Base-by-base conservation (phyloP, 2,797 vertebrate genomes). In the Euthynnus affinis region DNA sequence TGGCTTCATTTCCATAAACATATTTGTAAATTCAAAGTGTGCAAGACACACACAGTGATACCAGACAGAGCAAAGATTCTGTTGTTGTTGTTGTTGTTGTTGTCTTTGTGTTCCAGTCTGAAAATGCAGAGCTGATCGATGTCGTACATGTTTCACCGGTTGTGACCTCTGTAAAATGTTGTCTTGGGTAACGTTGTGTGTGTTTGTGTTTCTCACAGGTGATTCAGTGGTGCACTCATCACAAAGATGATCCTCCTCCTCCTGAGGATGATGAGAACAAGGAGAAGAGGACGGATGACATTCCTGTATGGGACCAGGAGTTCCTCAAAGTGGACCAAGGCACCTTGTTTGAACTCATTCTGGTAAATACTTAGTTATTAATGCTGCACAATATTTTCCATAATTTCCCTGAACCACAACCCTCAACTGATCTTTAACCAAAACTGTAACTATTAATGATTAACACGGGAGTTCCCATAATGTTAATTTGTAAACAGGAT, bases 251-350 rank as follows among this genome's bases (percentile, higher is more conserved):
- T 86, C 98, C 98, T n/a, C 98, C 98, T 94, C 97, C 97, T 64
- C 98, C 98, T 5, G 98, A 99, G 92, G 98, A 99, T 42, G 98
- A 99, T 80, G 98, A 99, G 91, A 99, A 99, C 94, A 99, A 99
- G 93, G 98, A 99, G 87, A 99, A 99, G 89, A 96, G 98, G 92
- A 99, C 98, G 25, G 98, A 99, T 82, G 98, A 99, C 92, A 99
- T 99, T 89, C 98, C 98, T 60, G 98, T 99, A 66, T 99, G 98
- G 98, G 98, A 99, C 94, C 98, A 99, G 92, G 98, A 99, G 93
- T 99, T 99, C 93, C 97, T 99, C 83, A 99, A 99, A 96, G 98
- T 99, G 89, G 98, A 99, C 94, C 98, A 99, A 86, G 98, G 98
- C 89, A 99, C 98, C 15, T 96, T 99, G 76, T 99, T 99, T 91